Percentiles rank a stretch among this genome's conserved stretches.
These are phyloP conservation scores for Heliconius melpomene DNA, from an alignment of 1,140 invertebrate genomes.

Conservation along the genomic window DNA sequence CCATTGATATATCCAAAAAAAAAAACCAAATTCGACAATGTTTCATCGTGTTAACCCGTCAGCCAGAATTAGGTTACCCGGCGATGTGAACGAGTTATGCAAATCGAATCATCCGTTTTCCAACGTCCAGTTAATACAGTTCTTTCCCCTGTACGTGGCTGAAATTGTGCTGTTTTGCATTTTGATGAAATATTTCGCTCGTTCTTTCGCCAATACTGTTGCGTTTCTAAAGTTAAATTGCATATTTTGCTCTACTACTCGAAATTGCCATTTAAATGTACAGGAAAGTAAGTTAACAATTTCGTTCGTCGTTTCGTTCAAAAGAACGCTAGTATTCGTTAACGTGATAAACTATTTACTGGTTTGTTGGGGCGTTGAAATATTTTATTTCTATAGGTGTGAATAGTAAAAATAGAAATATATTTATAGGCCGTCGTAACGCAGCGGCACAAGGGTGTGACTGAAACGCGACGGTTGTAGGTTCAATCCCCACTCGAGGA, in stretches of 20 bases:
- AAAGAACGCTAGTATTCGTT: conserved; percentile 5
- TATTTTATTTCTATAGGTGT: neutral
- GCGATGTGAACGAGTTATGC: conserved; percentile 71
- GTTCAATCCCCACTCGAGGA: too few species aligned
- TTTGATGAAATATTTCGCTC: conserved; percentile 72
- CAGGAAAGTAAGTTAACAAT: conserved; percentile 2
- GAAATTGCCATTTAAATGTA: conserved; percentile 28
- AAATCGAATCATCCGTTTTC: conserved; percentile 74
- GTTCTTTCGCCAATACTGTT: conserved; percentile 47
- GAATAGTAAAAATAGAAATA: neutral
- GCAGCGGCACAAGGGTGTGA: too few species aligned
- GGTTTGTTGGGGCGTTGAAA: neutral
- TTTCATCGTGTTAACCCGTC: conserved; percentile 55
- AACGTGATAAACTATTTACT: conserved; percentile 5
- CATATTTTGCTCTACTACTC: conserved; percentile 28
- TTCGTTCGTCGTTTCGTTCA: neutral
- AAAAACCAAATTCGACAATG: conserved; percentile 32
- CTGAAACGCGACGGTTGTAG: too few species aligned
- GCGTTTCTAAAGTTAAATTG: conserved; percentile 43
- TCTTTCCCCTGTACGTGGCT: conserved; percentile 61
- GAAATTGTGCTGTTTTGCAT: conserved; percentile 69
- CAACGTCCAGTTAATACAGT: conserved; percentile 70
- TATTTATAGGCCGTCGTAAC: too few species aligned
- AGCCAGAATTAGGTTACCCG: conserved; percentile 61
- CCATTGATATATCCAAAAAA: conserved; percentile 27